These are phyloP conservation scores for Odocoileus virginianus DNA, from an alignment of 2,113 vertebrate species.

Conservation along the genomic window DNA sequence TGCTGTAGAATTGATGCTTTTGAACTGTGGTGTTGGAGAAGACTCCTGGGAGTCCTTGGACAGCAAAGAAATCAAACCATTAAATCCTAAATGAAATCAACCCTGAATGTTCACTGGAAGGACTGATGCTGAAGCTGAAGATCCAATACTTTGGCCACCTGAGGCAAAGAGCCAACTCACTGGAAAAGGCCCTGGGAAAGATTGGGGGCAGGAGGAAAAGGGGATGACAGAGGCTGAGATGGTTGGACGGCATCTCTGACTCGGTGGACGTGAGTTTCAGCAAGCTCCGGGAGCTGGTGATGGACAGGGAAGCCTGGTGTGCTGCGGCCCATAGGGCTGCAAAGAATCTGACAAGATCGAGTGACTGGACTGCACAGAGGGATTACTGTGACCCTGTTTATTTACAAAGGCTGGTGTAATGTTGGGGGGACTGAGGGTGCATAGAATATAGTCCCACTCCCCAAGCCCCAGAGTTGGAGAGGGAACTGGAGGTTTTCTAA, in stretches of 20 bases:
- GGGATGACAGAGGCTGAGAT: neutral
- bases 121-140: neutral
- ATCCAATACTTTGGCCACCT: neutral
- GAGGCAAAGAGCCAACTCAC: neutral
- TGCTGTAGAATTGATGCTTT: neutral
- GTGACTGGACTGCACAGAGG: neutral
- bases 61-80: neutral
- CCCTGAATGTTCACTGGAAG: neutral
- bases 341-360: neutral
- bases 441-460: neutral
- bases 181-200: neutral
- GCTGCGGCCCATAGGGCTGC: neutral
- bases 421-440: neutral
- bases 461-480: neutral
- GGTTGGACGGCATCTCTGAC: neutral
- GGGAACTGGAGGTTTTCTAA: neutral
- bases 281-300: neutral
- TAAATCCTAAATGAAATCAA: neutral
- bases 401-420: neutral
- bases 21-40: neutral
- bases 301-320: neutral
- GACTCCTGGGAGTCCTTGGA: neutral
- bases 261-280: neutral
- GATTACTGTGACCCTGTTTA: neutral
- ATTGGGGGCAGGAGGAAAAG: neutral